A percentile compares a stretch with the other conserved stretches of the same genome.
phyloP scores from a whole-genome alignment of 1,140 invertebrate species.

The Periplaneta americana region DNA sequence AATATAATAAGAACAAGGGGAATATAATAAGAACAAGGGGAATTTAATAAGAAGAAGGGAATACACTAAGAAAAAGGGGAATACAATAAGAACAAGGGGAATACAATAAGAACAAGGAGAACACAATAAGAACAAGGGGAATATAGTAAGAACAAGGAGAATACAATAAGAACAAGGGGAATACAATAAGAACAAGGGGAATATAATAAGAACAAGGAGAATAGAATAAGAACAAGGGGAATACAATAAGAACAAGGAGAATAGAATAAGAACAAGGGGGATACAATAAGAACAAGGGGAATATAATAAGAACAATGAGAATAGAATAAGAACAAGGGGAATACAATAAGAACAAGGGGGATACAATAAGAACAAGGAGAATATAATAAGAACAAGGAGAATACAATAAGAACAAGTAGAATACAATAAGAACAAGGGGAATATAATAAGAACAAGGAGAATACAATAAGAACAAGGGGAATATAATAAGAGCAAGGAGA shows the following conservation, averaged over 20 bases:
- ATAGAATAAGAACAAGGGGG: background rate
- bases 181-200: too few species aligned
- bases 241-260: background rate
- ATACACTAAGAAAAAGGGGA: too few species aligned
- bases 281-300: background rate
- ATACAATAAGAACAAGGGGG: background rate
- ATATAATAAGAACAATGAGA: background rate
- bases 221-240: background rate
- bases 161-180: too few species aligned
- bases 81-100: too few species aligned
- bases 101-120: too few species aligned
- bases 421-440: too few species aligned
- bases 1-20: background rate
- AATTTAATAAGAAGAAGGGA: background rate
- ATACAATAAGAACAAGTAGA: background rate
- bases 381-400: background rate
- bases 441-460: too few species aligned
- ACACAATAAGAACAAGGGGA: too few species aligned
- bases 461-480: too few species aligned
- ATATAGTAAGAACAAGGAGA: too few species aligned
- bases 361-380: background rate
- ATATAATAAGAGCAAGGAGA: too few species aligned
- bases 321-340: background rate
- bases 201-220: too few species aligned
- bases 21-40: background rate